Conservation (phyloP, 1,140 invertebrate species). For the Caenorhabditis tropicalis region DNA sequence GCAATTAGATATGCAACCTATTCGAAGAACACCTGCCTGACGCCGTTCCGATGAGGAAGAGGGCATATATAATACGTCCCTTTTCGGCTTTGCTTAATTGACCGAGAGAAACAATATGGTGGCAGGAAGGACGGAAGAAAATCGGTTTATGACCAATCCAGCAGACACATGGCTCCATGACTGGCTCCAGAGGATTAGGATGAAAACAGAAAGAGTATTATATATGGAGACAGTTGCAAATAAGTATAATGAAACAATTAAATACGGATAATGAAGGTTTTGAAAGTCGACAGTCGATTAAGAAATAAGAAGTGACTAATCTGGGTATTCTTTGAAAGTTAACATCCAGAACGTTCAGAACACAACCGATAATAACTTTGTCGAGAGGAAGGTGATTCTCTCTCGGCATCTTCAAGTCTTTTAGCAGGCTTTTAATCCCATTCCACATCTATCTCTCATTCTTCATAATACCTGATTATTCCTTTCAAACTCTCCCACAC, state of each 20-base stretch:
- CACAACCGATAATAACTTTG: too few relatives aligned
- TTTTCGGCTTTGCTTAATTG: slow-evolving; percentile 45
- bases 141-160: slow-evolving; percentile 23
- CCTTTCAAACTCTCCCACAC: background rate
- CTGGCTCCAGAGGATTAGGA: background rate
- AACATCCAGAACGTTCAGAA: too few relatives aligned
- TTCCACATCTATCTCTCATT: background rate
- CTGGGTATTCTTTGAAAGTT: too few relatives aligned
- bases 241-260: background rate
- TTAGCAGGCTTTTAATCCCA: too few relatives aligned
- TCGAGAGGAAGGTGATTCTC: too few relatives aligned
- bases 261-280: background rate
- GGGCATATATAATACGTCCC: slow-evolving; percentile 19
- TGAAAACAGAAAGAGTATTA: background rate
- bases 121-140: slow-evolving; percentile 20
- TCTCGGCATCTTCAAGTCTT: too few relatives aligned
- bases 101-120: slow-evolving; percentile 43
- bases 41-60: slow-evolving; percentile 19
- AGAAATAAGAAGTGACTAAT: background rate
- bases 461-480: slow-evolving; percentile 22
- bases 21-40: slow-evolving; percentile 39
- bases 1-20: slow-evolving; percentile 42
- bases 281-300: background rate
- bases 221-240: background rate
- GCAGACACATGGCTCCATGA: slow-evolving; percentile 36